These are phyloP conservation scores for Cydia strobilella DNA, from an alignment of 1,140 invertebrate species.

Conservation along the genomic window DNA sequence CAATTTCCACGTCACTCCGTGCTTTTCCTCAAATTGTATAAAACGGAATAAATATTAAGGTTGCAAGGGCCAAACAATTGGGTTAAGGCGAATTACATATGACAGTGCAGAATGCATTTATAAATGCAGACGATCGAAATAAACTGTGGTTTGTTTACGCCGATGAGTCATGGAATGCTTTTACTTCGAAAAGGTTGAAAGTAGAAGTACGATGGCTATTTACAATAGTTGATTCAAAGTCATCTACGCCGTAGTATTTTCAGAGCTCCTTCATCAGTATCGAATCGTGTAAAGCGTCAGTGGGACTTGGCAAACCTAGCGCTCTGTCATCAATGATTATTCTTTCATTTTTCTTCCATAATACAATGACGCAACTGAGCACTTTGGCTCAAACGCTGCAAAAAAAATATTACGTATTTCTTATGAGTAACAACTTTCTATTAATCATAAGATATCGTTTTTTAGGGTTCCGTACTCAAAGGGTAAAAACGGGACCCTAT, in stretches of 20 bases:
- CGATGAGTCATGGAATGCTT: slow-evolving; percentile 12
- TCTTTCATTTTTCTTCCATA: slow-evolving; percentile 2
- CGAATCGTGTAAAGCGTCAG: not conserved
- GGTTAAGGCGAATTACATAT: slow-evolving; percentile 70
- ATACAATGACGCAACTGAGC: not conserved
- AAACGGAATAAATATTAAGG: slow-evolving; percentile 40
- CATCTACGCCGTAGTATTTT: slow-evolving; percentile 21
- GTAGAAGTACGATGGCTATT: slow-evolving; percentile 18
- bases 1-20: slow-evolving; percentile 74
- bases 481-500: too few species aligned
- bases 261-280: slow-evolving; percentile 3
- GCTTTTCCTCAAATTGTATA: slow-evolving; percentile 61
- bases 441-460: too few species aligned
- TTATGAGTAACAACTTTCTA: not conserved
- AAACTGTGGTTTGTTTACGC: slow-evolving; percentile 3
- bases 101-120: slow-evolving; percentile 44
- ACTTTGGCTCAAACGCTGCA: not conserved
- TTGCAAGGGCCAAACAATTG: slow-evolving; percentile 58
- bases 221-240: slow-evolving; percentile 24
- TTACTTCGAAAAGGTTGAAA: slow-evolving; percentile 23
- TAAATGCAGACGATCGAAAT: slow-evolving; percentile 7
- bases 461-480: too few species aligned
- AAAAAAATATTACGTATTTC: not conserved
- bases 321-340: slow-evolving; percentile 11
- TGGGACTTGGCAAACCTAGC: not conserved